phyloP scores from a whole-genome alignment of 2,888 invertebrate species.

The Antheraea yamamai region DNA sequence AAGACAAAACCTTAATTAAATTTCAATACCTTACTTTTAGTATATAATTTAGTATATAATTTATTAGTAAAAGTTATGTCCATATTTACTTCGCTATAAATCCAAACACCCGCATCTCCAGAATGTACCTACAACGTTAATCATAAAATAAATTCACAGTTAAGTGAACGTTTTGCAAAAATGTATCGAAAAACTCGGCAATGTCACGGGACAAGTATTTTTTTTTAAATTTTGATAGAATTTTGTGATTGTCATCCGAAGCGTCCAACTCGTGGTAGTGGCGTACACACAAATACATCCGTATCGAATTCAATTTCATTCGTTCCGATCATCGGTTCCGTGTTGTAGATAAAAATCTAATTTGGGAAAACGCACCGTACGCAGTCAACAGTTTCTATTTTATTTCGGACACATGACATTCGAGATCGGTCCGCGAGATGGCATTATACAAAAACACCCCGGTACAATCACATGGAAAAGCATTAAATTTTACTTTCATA shows the following conservation, averaged over 20 bases:
- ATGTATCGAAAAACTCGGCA: background rate
- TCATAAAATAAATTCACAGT: background rate
- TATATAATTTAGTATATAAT: too few species aligned
- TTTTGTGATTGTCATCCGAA: background rate
- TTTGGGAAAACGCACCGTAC: constrained; percentile 48
- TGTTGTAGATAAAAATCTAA: constrained; percentile 59
- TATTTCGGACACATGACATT: constrained; percentile 42
- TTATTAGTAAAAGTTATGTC: background rate
- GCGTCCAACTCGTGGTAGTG: background rate
- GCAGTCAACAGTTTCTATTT: constrained; percentile 47
- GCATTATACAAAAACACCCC: background rate
- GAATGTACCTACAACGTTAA: background rate
- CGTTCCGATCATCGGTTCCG: constrained; percentile 59
- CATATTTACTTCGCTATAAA: background rate
- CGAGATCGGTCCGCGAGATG: constrained; percentile 36
- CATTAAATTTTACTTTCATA: background rate
- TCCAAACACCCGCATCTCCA: background rate
- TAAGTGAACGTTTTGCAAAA: background rate
- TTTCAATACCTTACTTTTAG: background rate
- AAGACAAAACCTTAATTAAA: background rate
- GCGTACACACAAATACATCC: constrained; percentile 40
- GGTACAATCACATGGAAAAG: background rate
- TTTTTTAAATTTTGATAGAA: background rate
- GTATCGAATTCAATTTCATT: constrained; percentile 57
- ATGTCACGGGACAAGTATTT: background rate